These are phyloP conservation scores for Pitta sordida DNA, from an alignment of 2,113 vertebrate species.

Conservation along the genomic window DNA sequence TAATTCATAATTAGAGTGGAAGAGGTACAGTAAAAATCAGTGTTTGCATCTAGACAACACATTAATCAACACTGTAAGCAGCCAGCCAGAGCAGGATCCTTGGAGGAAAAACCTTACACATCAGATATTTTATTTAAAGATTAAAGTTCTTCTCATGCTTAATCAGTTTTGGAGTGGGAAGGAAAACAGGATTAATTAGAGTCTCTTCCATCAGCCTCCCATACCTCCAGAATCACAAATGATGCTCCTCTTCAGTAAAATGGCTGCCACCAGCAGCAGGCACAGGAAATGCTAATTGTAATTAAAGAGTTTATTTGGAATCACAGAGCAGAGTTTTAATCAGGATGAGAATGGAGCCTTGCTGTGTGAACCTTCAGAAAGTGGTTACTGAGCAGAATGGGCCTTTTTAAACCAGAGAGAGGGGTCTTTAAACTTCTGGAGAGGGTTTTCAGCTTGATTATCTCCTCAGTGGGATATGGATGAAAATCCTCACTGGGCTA, in stretches of 20 bases:
- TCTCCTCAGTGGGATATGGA: conserved; percentile 7
- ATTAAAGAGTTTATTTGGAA: conserved; percentile 63
- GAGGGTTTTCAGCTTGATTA: conserved; percentile 15
- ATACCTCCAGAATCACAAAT: neutral
- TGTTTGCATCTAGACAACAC: neutral
- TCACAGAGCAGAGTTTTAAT: conserved; percentile 50
- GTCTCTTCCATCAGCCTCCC: neutral
- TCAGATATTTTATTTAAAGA: conserved; percentile 33
- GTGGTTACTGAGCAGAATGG: conserved; percentile 16
- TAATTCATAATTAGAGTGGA: neutral
- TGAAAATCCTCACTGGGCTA: neutral
- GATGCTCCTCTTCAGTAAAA: conserved; percentile 17
- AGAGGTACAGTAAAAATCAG: neutral
- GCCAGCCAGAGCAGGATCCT: neutral
- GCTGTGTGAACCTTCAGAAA: conserved; percentile 43
- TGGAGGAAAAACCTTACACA: conserved; percentile 22
- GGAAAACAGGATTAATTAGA: conserved; percentile 57
- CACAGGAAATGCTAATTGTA: neutral
- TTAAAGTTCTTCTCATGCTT: conserved; percentile 32
- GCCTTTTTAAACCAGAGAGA: neutral
- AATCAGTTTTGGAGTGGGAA: conserved; percentile 54
- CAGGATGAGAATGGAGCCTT: conserved; percentile 10
- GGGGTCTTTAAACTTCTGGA: conserved; percentile 15
- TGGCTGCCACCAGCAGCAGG: conserved; percentile 42
- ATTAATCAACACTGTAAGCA: conserved; percentile 37